Evolutionary conservation across 2,797 vertebrate genomes (phyloP), one percentile per base, ranked within the genome.

Genomic region (Valencia hispanica): DNA sequence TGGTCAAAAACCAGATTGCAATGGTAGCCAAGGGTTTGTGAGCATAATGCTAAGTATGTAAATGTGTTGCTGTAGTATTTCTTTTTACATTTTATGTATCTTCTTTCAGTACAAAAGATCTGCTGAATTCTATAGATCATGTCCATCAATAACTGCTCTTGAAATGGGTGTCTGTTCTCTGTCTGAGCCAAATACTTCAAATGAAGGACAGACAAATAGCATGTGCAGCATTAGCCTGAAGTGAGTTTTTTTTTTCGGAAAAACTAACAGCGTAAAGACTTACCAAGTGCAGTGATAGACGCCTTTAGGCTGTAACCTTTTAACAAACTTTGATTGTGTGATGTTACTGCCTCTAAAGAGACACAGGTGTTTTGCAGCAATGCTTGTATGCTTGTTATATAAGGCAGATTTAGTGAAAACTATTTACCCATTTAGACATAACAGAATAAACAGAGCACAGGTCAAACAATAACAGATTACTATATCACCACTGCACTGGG

Each of bases 351-450:
- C 36, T 66, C 17, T 53, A 75, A 77, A 61, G 69, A 75, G 51
- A 41, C 77, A 69, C 77, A 66, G 65, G 63, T 79, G 63, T 68
- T 57, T 10, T 32, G 32, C 76, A 78, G 79, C 73, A 71, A 72
- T 72, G 25, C 59, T 8, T 2, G n/a, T n/a, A 69, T 36, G 27
- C 34, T 18, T 57, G 57, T 75, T 61, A 55, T 1, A 32, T 65
- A 69, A 68, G 41, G 43, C 27, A 30, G 4, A 47, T 45, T 2
- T 73, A 61, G 5, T 36, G 55, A 76, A 45, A 51, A 25, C 59
- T 68, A 66, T 70, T 73, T 65, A 70, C 57, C 20, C 59, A 50
- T 73, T 78, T 57, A 36, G n/a, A 22, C 41, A 36, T 41, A 45
- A 45, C 27, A 75, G 27, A 68, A 25, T 66, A 74, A 50, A 41